A percentile compares a stretch with the other conserved stretches of the same genome.
These are phyloP conservation scores for Sylvicola cinctus DNA, from an alignment of 2,888 invertebrate species.

Conservation along the genomic window DNA sequence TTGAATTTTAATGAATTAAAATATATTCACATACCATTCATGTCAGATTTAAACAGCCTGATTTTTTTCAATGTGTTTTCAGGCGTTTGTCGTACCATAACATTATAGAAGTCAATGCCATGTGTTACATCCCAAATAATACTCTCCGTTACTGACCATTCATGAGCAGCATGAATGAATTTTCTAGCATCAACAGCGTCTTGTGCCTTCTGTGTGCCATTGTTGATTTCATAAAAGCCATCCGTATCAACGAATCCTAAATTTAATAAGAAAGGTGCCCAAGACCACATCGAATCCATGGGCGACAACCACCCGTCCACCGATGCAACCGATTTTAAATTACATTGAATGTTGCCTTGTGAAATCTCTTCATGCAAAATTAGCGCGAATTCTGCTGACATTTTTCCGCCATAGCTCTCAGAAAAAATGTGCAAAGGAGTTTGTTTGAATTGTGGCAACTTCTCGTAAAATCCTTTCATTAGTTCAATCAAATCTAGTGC, in stretches of 20 bases:
- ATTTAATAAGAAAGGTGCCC: constrained; percentile 59
- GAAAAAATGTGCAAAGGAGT: constrained; percentile 68
- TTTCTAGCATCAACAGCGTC: not conserved
- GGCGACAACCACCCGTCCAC: constrained; percentile 86
- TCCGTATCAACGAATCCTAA: constrained; percentile 22
- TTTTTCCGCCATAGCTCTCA: constrained; percentile 87
- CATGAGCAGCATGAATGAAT: not conserved
- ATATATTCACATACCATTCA: not conserved
- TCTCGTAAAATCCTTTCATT: constrained; percentile 45
- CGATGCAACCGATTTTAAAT: constrained; percentile 57
- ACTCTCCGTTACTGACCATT: constrained; percentile 28
- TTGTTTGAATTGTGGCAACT: constrained; percentile 44
- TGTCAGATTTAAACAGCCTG: not conserved
- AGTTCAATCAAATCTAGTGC: constrained; percentile 56
- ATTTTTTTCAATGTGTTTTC: not conserved
- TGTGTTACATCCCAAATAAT: constrained; percentile 38
- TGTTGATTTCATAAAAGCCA: not conserved
- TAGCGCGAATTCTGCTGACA: constrained; percentile 63
- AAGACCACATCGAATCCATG: constrained; percentile 60
- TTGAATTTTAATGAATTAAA: too few relatives aligned
- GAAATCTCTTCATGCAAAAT: constrained; percentile 25
- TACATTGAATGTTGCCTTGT: constrained; percentile 37
- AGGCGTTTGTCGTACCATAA: constrained; percentile 24
- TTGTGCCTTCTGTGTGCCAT: not conserved
- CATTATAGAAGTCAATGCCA: constrained; percentile 65